These are phyloP conservation scores for Setipinna tenuifilis DNA, from an alignment of 2,797 vertebrate species.

Conservation along the genomic window DNA sequence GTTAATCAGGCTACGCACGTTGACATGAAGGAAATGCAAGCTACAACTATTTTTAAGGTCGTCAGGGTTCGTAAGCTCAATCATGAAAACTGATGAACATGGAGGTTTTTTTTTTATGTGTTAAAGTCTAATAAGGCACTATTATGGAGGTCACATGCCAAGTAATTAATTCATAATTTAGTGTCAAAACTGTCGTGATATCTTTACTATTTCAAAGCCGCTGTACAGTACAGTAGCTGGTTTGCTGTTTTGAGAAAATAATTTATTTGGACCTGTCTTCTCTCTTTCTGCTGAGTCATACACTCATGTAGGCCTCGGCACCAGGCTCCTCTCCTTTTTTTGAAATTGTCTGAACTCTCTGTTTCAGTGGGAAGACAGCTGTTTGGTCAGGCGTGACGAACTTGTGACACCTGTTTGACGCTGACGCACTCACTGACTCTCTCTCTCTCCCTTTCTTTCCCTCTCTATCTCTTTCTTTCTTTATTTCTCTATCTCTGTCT, in stretches of 20 bases:
- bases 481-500: neutral
- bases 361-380: slow-evolving; percentile 17
- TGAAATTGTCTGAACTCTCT: slow-evolving; percentile 16
- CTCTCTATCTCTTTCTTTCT: neutral
- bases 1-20: neutral
- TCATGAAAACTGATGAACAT: neutral
- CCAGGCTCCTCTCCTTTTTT: neutral
- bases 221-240: neutral
- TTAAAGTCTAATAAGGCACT: too few relatives aligned
- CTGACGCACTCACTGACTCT: neutral
- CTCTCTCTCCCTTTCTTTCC: neutral
- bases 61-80: neutral
- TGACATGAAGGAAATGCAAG: neutral
- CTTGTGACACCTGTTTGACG: slow-evolving; percentile 22
- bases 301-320: neutral
- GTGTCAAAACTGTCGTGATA: too few relatives aligned
- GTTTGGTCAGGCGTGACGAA: slow-evolving; percentile 6
- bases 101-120: too few relatives aligned
- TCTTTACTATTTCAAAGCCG: too few relatives aligned
- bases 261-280: neutral
- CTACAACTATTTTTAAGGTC: neutral
- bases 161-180: too few relatives aligned
- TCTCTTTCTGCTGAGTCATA: neutral
- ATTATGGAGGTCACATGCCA: too few relatives aligned
- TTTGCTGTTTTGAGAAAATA: neutral